Conservation (phyloP, 2,888 invertebrate species). For the Harpalus rubripes region DNA sequence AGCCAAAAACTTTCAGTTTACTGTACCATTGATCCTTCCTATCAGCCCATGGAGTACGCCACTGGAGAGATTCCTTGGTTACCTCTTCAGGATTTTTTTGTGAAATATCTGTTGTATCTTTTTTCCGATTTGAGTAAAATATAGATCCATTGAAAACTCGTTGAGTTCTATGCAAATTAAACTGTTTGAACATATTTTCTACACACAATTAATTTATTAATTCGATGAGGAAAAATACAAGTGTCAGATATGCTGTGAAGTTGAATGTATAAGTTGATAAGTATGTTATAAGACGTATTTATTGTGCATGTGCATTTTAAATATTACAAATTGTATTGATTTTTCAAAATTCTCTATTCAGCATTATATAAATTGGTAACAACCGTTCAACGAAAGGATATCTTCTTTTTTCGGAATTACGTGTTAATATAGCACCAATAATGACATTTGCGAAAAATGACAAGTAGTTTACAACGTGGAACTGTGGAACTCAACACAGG, state of each 20-base stretch:
- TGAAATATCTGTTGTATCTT: constrained; percentile 32
- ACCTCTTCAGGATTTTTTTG: constrained; percentile 50
- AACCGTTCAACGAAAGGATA: background rate
- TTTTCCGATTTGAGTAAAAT: constrained; percentile 13
- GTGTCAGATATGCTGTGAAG: constrained; percentile 43
- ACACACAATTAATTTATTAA: background rate
- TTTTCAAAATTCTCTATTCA: background rate
- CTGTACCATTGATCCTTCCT: constrained; percentile 81
- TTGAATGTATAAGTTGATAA: background rate
- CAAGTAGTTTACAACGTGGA: constrained; percentile 62
- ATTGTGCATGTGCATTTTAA: too few relatives aligned
- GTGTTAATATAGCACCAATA: background rate
- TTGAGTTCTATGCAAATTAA: constrained; percentile 15
- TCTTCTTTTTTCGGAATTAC: background rate
- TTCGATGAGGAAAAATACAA: constrained; percentile 11
- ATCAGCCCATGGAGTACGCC: constrained; percentile 83
- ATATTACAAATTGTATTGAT: background rate
- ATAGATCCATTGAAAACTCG: constrained; percentile 8
- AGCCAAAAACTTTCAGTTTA: constrained; percentile 80
- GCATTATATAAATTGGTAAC: background rate
- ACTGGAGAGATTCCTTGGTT: constrained; percentile 78
- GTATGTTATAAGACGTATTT: background rate
- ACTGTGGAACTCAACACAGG: constrained; percentile 38
- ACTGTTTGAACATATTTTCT: constrained; percentile 46
- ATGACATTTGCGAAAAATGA: constrained; percentile 40